Percentiles rank a stretch among this genome's conserved stretches.
phyloP scores from a whole-genome alignment of 2,113 vertebrate species.

The Bubo scandiacus region DNA sequence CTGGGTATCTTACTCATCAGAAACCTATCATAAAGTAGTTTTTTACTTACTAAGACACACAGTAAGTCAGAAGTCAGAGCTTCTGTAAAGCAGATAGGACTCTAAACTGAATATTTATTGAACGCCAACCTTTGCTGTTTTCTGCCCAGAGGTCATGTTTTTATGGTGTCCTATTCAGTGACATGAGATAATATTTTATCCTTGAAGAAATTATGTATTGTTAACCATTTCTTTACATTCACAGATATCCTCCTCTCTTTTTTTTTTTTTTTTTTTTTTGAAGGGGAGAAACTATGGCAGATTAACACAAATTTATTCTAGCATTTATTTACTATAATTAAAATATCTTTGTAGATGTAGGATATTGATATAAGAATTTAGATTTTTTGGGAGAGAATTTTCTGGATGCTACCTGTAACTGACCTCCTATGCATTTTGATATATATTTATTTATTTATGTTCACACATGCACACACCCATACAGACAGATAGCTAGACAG shows the following conservation, averaged over 20 bases:
- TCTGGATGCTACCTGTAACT: neutral
- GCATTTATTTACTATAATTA: neutral
- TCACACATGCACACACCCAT: neutral
- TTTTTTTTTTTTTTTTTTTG: neutral
- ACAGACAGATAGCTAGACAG: neutral
- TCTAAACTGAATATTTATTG: neutral
- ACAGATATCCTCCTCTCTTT: rapidly evolving
- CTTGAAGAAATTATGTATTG: neutral
- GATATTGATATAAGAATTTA: neutral
- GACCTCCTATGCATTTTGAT: neutral
- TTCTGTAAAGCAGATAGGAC: neutral
- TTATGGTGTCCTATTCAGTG: neutral
- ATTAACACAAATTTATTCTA: neutral
- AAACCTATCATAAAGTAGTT: neutral
- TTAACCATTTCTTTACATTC: neutral
- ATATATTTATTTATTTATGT: neutral
- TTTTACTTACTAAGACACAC: neutral
- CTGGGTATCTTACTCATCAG: neutral
- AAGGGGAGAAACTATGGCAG: neutral
- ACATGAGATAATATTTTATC: neutral
- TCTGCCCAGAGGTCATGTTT: neutral
- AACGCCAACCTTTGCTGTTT: neutral
- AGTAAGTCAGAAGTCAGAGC: neutral
- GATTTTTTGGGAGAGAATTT: neutral
- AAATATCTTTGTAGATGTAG: neutral